Evolutionary conservation across 2,797 vertebrate species (phyloP).

Genomic region (Eleutherodactylus coqui): DNA sequence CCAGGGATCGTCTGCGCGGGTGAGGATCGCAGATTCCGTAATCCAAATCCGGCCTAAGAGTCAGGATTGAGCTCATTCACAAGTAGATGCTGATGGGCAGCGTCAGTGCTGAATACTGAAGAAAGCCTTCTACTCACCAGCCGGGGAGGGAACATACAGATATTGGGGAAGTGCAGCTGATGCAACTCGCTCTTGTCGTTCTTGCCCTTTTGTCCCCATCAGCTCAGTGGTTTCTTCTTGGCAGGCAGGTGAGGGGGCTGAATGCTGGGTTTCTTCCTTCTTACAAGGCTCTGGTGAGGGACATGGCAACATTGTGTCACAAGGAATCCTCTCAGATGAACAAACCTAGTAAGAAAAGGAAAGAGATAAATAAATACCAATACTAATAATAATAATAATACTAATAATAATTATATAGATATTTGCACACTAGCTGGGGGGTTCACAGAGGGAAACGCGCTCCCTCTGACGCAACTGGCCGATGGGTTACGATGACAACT

Average conservation of each 20-base stretch:
- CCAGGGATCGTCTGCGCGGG: too few relatives aligned
- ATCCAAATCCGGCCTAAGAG: too few relatives aligned
- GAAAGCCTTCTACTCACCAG: slow-evolving; percentile 76
- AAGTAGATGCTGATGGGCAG: not conserved
- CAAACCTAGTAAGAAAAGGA: not conserved
- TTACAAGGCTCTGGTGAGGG: not conserved
- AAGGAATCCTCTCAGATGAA: not conserved
- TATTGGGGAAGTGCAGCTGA: slow-evolving; percentile 77
- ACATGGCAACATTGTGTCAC: not conserved
- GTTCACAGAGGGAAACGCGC: too few relatives aligned
- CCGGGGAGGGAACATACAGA: slow-evolving; percentile 83
- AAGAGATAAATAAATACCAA: too few relatives aligned
- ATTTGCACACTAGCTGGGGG: too few relatives aligned
- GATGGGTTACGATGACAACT: too few relatives aligned
- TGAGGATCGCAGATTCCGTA: too few relatives aligned
- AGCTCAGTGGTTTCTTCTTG: slow-evolving; percentile 61
- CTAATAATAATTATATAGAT: too few relatives aligned
- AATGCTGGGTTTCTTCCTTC: not conserved
- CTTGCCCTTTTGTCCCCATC: slow-evolving; percentile 62
- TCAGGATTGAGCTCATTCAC: not conserved
- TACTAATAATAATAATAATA: too few relatives aligned
- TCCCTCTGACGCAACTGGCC: too few relatives aligned
- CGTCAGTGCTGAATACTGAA: not conserved
- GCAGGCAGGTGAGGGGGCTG: slow-evolving; percentile 42
- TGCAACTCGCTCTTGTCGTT: slow-evolving; percentile 65